Base-by-base conservation (phyloP, 2,888 invertebrate genomes). In the Spisula solida region DNA sequence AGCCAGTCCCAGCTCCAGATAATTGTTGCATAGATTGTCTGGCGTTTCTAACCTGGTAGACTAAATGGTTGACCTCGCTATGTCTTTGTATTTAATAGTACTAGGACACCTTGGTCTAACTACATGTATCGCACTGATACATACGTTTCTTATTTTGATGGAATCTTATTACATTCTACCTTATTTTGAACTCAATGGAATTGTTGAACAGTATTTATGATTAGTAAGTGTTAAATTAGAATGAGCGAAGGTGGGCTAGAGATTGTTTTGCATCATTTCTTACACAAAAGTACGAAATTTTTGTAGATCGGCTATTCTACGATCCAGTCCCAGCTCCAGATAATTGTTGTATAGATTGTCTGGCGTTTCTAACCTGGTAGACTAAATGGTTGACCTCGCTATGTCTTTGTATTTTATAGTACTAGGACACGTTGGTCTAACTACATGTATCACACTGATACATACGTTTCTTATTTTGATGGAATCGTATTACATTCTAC, bases 311-410 rank as follows among this genome's bases (percentile, higher is more conserved):
- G n/a, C n/a, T n/a, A n/a, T n/a, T 41, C 41, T 41, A 5, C 8
- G 41, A 78, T 51, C 87, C 89, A 89, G 89, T 86, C 75, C 89
- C 86, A 89, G 89, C 89, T 86, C 84, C 87, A 89, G 79, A 60
- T 48, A 80, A 31, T 25, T 81, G 34, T 75, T 18, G 55, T 78
- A 82, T 82, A 47, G 60, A 48, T 86, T 81, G 34, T 80, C 48
- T 82, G 85, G 88, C 85, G 81, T 81, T 88, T 75, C 81, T n/a
- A 31, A 56, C 79, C 85, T 88, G 88, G 88, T 70, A 85, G 10
- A 88, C 18, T 20, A 84, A 78, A 66, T 41, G 18, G 60, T 83
- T 18, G n/a, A 70, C 48, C 60, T 82, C 25, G 70, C 82, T 81
- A 81, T 86, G 55, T 85, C 79, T 20, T 34, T 80, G 18, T 56